Percentiles rank a stretch among this genome's conserved stretches.
These are phyloP conservation scores for Acanthornis magna DNA, from an alignment of 2,797 vertebrate species.

Conservation along the genomic window DNA sequence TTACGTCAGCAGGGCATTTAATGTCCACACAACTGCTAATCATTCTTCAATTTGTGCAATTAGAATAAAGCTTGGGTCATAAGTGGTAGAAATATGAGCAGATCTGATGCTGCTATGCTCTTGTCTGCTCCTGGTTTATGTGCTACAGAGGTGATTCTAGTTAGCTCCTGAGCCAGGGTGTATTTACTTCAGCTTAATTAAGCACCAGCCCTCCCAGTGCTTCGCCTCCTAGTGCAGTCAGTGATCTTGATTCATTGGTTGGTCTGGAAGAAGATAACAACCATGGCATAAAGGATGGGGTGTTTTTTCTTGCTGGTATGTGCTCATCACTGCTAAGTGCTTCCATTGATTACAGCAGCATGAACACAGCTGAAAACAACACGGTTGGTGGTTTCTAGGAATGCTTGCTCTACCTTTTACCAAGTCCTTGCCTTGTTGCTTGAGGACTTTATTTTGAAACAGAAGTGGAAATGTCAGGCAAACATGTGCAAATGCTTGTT, in stretches of 20 bases:
- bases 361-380: constrained; percentile 51
- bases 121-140: neutral
- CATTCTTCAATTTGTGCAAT: constrained; percentile 43
- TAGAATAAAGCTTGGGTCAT: constrained; percentile 14
- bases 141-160: neutral
- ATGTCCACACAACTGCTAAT: constrained; percentile 39
- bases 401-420: neutral
- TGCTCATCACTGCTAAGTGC: constrained; percentile 45
- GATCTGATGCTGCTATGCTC: neutral
- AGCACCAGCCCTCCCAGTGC: neutral
- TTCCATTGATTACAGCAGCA: constrained; percentile 52
- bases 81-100: constrained; percentile 11
- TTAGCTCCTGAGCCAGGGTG: neutral
- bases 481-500: neutral
- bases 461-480: constrained; percentile 16
- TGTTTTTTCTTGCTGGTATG: constrained; percentile 1
- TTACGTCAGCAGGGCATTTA: constrained; percentile 28
- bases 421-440: neutral
- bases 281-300: neutral
- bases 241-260: constrained; percentile 28
- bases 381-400: constrained; percentile 48
- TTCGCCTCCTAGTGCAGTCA: neutral
- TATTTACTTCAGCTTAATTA: constrained; percentile 45
- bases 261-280: constrained; percentile 20
- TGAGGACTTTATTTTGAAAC: constrained; percentile 49